Evolutionary conservation across 2,888 invertebrate genomes (phyloP), one percentile per base, ranked within the genome.

Genomic region (Pristionchus japonicus): DNA sequence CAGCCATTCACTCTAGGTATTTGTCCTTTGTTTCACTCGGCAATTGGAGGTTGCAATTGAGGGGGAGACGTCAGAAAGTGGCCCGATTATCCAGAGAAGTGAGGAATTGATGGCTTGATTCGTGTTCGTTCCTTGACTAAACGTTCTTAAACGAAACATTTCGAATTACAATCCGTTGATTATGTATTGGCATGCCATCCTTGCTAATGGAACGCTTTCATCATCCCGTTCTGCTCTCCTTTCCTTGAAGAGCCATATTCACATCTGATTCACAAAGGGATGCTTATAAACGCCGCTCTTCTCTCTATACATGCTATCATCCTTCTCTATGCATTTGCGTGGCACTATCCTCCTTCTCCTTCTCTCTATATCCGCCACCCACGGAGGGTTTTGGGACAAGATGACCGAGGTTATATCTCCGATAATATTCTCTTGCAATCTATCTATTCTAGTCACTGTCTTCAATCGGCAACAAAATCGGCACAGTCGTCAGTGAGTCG

Each of bases 11-110:
- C 43, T 77, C 23, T 23, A 43, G 77, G n/a, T 43, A 47, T 77
- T 77, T 77, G 77, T 27, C 77, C 77, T 77, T 77, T 77, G 77
- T 77, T 77, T 43, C 77, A n/a, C 77, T 43, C 11, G 77, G n/a
- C 77, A 47, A 77, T 47, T 27, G 77, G 11, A 40, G 74, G n/a
- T n/a, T 77, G 77, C 77, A 77, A 77, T 77, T 77, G 77, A 77
- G 47, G 70, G 70, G 9, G 70, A 23, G 70, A 70, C 70, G 67
- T 37, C 64, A n/a, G 64, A 70, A 70, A 70, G 70, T 34, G 37
- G 20, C 70, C 34, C 70, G 23, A 37, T 70, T 70, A 37, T 70
- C 70, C 20, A 37, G 70, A 34, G 70, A 70, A 70, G 31, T 23
- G 31, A 34, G 17, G 20, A 20, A 20, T 37, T 20, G 37, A 34